Evolutionary conservation across 2,888 invertebrate genomes (phyloP).

Genomic region (Drosophila peninsularis): DNA sequence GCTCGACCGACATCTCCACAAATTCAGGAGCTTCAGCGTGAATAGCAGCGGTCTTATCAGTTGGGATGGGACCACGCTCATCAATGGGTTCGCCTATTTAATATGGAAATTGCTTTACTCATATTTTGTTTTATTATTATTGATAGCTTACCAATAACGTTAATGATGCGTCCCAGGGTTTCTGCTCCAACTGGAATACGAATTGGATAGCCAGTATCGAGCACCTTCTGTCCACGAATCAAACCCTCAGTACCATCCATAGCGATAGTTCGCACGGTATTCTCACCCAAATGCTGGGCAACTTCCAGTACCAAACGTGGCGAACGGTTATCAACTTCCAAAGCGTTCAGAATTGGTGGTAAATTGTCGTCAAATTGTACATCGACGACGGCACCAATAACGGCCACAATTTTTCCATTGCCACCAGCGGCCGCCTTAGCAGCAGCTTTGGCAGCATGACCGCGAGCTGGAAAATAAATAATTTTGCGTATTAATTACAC

Average conservation of each 20-base stretch:
- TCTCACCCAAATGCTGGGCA: constrained; percentile 96
- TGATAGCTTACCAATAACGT: constrained; percentile 89
- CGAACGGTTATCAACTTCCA: constrained; percentile 94
- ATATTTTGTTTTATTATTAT: not conserved
- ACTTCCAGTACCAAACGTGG: constrained; percentile 90
- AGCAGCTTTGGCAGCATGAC: constrained; percentile 80
- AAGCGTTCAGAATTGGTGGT: constrained; percentile 96
- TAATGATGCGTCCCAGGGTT: constrained; percentile 96
- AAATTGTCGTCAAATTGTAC: constrained; percentile 96
- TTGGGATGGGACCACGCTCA: constrained; percentile 94
- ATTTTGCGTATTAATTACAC: no score
- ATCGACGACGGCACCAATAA: constrained; percentile 99
- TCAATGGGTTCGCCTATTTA: constrained; percentile 87
- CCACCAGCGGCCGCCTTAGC: constrained; percentile 70
- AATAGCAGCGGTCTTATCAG: constrained; percentile 92
- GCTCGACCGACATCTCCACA: constrained; percentile 95
- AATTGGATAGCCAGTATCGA: constrained; percentile 94
- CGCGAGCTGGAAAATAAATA: constrained; percentile 61
- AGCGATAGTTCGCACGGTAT: constrained; percentile 95
- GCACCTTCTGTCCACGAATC: constrained; percentile 91
- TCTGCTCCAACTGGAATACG: constrained; percentile 96
- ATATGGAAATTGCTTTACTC: not conserved
- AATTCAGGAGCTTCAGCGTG: constrained; percentile 96
- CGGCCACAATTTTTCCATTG: constrained; percentile 89
- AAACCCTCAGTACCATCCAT: constrained; percentile 97